A percentile compares a stretch with the other conserved stretches of the same genome.
Conservation (phyloP, 2,113 vertebrate species). For the Toxotes chatareus region DNA sequence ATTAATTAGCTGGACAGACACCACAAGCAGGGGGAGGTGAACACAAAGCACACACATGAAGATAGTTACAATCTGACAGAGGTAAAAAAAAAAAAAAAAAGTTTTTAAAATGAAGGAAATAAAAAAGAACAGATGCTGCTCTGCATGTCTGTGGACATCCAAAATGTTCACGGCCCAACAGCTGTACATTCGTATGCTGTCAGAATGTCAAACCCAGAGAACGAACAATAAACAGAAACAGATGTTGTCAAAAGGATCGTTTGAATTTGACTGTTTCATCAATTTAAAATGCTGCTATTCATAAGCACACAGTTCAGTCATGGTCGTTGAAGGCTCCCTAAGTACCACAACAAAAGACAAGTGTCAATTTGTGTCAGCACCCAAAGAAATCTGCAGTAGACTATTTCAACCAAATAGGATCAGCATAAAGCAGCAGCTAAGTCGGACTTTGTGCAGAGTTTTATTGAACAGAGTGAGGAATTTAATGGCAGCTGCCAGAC, state of each 20-base stretch:
- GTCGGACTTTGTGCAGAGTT: not conserved
- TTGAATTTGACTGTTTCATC: not conserved
- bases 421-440: not conserved
- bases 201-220: slow-evolving; percentile 2
- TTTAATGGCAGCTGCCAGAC: not conserved
- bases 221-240: not conserved
- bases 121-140: not conserved
- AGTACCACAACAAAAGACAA: not conserved
- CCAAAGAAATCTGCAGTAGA: not conserved
- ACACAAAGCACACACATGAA: not conserved
- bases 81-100: not conserved
- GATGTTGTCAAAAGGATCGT: not conserved
- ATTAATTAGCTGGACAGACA: slow-evolving; percentile 59
- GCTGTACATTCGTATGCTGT: not conserved
- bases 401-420: not conserved
- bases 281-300: not conserved
- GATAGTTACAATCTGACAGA: not conserved
- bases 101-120: no score
- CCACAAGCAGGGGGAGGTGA: slow-evolving; percentile 14
- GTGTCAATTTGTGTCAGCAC: not conserved
- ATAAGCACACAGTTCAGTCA: not conserved
- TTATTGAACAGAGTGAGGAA: no score
- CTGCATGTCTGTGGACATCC: not conserved
- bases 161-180: not conserved
- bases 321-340: not conserved